phyloP scores from a whole-genome alignment of 2,113 vertebrate species.

The Cryptomyrus ogoouensis region DNA sequence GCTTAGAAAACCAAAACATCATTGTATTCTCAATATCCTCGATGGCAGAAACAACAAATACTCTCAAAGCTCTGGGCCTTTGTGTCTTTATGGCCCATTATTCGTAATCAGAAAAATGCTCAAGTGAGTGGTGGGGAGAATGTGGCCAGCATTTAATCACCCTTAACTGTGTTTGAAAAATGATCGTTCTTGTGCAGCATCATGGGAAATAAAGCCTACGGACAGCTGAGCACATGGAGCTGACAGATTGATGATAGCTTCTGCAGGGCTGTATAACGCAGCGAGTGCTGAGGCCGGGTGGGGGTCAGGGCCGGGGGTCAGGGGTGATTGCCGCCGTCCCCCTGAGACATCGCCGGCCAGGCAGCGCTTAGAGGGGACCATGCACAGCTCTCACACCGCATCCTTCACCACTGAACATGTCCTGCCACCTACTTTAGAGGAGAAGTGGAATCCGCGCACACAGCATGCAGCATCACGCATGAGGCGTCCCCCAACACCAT shows the following conservation, averaged over 20 bases:
- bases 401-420: neutral
- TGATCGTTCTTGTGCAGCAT: neutral
- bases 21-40: neutral
- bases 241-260: neutral
- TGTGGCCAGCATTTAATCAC: neutral
- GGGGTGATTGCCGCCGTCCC: no score
- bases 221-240: neutral
- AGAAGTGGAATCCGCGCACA: neutral
- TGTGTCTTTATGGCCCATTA: neutral
- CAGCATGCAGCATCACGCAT: neutral
- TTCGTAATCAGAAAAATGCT: neutral
- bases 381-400: neutral
- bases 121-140: neutral
- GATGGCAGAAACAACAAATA: neutral
- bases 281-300: no score
- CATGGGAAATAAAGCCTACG: neutral
- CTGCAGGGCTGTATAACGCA: neutral
- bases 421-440: neutral
- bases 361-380: neutral
- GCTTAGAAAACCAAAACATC: neutral
- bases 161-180: neutral
- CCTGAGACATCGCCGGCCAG: neutral
- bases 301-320: neutral
- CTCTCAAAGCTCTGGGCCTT: neutral
- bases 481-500: neutral